Conservation (phyloP, 2,113 vertebrate species). For the Ibidorhyncha struthersii region DNA sequence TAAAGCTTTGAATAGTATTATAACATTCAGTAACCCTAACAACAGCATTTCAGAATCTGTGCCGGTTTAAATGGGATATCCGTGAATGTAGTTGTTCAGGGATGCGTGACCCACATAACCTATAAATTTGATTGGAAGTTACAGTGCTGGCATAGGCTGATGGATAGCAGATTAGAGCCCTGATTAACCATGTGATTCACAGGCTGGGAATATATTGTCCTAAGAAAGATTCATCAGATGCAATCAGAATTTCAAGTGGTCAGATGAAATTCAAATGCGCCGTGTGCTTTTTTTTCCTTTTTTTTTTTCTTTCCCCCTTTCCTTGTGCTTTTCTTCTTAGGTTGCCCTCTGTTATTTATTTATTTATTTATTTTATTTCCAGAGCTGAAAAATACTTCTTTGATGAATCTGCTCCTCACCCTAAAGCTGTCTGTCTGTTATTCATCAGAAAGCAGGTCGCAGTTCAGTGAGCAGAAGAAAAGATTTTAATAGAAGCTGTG, state of each 20-base stretch:
- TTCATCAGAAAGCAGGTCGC: conserved; percentile 85
- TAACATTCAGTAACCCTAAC: conserved; percentile 62
- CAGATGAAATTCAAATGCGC: conserved; percentile 79
- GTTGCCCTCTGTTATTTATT: conserved; percentile 16
- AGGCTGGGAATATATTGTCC: conserved; percentile 79
- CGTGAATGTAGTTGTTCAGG: conserved; percentile 75
- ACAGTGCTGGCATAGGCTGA: conserved; percentile 75
- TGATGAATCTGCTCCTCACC: conserved; percentile 86
- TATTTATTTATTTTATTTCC: conserved; percentile 48
- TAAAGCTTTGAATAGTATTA: conserved; percentile 66
- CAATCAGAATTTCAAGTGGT: conserved; percentile 84
- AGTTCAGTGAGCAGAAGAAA: conserved; percentile 90
- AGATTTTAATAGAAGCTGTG: conserved; percentile 90
- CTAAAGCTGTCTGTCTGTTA: conserved; percentile 89
- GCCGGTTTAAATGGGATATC: conserved; percentile 70
- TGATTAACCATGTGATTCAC: conserved; percentile 81
- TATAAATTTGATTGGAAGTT: conserved; percentile 84
- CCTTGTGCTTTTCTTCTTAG: conserved; percentile 59
- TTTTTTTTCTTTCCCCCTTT: fast-evolving
- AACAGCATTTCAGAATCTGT: conserved; percentile 68
- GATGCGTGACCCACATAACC: conserved; percentile 82
- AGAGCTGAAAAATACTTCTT: conserved; percentile 79
- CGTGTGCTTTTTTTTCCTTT: background rate
- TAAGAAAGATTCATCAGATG: conserved; percentile 80
- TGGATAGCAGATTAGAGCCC: conserved; percentile 83